These are phyloP conservation scores for Strix aluco DNA, from an alignment of 2,113 vertebrate species.

Conservation along the genomic window DNA sequence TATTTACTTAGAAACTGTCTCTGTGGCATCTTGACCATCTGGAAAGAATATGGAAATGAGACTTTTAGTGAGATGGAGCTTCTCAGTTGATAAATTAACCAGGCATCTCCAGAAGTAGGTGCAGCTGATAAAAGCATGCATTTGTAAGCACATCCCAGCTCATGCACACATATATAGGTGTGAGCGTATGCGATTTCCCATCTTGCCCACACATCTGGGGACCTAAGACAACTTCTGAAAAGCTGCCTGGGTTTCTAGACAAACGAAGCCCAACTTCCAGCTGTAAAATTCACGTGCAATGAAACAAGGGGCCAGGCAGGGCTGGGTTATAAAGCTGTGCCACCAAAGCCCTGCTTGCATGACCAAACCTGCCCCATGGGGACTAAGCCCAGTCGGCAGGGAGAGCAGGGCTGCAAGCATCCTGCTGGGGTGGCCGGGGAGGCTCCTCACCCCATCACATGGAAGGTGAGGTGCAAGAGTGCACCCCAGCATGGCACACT, in stretches of 20 bases:
- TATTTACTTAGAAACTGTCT: constrained; percentile 60
- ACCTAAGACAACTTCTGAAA: background rate
- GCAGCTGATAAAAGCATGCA: background rate
- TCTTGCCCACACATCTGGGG: background rate
- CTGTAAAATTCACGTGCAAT: background rate
- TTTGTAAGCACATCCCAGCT: background rate
- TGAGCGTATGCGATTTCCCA: background rate
- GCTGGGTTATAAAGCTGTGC: background rate
- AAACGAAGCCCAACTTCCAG: background rate
- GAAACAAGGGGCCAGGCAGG: background rate
- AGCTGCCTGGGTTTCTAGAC: background rate
- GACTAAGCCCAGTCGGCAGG: background rate
- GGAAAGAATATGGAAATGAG: constrained; percentile 68
- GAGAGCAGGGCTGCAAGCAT: background rate
- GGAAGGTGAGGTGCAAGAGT: background rate
- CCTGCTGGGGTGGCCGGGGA: background rate
- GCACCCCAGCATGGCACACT: rapidly evolving
- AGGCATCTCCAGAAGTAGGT: background rate
- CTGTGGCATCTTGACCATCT: constrained; percentile 67
- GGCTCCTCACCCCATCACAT: rapidly evolving
- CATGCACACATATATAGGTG: background rate
- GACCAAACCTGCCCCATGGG: background rate
- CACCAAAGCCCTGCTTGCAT: background rate
- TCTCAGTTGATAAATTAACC: constrained; percentile 44
- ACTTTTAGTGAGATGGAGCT: background rate